Conservation (phyloP, 2,797 vertebrate species). For the Alosa sapidissima region DNA sequence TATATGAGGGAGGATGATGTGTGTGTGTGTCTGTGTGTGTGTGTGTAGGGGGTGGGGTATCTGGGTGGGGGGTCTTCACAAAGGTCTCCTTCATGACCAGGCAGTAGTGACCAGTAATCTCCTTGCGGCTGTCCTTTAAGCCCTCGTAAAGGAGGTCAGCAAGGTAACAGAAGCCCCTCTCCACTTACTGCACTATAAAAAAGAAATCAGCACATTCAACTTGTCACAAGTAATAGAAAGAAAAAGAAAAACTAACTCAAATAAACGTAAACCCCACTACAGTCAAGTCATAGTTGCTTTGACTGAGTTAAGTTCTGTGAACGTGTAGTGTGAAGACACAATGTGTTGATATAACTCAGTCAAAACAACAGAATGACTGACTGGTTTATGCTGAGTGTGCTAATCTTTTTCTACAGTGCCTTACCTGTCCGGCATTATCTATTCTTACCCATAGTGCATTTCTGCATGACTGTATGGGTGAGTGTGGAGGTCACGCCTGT, state of each 20-base stretch:
- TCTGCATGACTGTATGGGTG: neutral
- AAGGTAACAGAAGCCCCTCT: too few relatives aligned
- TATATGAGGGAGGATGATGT: neutral
- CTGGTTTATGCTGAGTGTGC: too few relatives aligned
- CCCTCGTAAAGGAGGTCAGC: neutral
- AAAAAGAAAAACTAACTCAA: too few relatives aligned
- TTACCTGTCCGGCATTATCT: neutral
- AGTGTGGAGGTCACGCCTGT: neutral
- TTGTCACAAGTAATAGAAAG: too few relatives aligned
- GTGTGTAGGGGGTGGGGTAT: neutral
- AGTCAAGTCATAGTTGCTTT: too few relatives aligned
- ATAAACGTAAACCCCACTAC: too few relatives aligned
- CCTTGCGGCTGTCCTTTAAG: neutral
- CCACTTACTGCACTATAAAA: too few relatives aligned
- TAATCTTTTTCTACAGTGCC: neutral
- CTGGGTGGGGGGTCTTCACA: neutral
- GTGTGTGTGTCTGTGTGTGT: conserved; percentile 24
- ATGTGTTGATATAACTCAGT: too few relatives aligned
- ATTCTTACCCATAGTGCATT: neutral
- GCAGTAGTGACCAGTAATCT: neutral
- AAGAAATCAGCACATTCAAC: too few relatives aligned
- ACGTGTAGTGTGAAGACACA: too few relatives aligned
- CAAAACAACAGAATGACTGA: too few relatives aligned
- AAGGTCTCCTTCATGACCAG: neutral
- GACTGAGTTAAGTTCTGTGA: too few relatives aligned